Percentiles rank a stretch among this genome's conserved stretches.
phyloP scores from a whole-genome alignment of 1,140 invertebrate genomes.

The Drosophila sproati region DNA sequence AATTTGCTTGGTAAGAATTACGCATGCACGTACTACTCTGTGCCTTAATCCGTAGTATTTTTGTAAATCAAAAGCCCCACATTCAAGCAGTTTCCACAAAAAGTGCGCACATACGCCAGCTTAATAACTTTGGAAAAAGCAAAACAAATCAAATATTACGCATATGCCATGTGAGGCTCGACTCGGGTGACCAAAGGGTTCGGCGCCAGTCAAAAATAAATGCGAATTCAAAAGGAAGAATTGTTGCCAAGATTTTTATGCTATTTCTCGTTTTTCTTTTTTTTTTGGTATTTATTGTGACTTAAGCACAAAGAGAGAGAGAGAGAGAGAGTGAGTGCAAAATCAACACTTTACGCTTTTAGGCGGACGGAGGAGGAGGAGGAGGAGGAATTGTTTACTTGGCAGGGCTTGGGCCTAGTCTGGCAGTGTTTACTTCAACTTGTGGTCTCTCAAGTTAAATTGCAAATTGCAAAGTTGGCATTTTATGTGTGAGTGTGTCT shows the following conservation, averaged over 20 bases:
- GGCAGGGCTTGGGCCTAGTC: conserved; percentile 34
- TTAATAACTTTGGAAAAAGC: conserved; percentile 47
- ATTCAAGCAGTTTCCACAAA: conserved; percentile 36
- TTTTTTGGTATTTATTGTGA: conserved; percentile 30
- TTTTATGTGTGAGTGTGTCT: conserved; percentile 15
- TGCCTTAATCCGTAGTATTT: background rate
- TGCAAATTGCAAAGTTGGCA: conserved; percentile 73
- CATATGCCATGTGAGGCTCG: conserved; percentile 48
- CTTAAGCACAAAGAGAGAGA: conserved; percentile 14
- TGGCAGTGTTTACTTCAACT: conserved; percentile 61
- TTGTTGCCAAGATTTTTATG: conserved; percentile 25
- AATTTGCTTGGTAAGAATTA: conserved; percentile 14
- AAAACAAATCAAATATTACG: conserved; percentile 61
- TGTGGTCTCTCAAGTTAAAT: conserved; percentile 56
- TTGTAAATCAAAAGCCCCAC: conserved; percentile 27
- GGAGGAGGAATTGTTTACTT: conserved; percentile 37
- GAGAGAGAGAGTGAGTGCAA: conserved; percentile 21
- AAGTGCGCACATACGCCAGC: conserved; percentile 51
- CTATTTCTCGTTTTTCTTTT: conserved; percentile 24
- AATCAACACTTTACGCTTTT: conserved; percentile 60
- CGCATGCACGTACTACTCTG: background rate
- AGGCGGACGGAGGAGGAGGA: background rate
- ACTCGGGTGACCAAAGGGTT: conserved; percentile 8
- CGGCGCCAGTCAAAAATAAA: conserved; percentile 18
- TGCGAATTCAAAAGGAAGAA: conserved; percentile 45